Conservation (phyloP, 1,140 invertebrate genomes). For the Drosophila pandora region DNA sequence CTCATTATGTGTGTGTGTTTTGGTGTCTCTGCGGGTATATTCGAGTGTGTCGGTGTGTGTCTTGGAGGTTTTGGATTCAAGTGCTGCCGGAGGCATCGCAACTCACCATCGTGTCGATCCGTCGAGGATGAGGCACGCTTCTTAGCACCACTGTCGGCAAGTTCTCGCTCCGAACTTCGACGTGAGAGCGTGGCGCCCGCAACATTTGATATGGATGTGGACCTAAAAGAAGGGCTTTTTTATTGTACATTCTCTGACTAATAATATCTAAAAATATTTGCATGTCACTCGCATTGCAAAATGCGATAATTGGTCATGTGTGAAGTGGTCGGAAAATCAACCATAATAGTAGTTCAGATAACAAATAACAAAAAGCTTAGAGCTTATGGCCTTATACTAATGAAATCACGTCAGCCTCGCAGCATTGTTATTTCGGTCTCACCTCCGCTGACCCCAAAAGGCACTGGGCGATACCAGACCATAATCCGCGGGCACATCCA, state of each 20-base stretch:
- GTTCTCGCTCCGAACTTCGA: constrained; percentile 91
- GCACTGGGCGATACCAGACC: constrained; percentile 85
- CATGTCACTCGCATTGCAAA: constrained; percentile 1
- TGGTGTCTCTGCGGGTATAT: constrained; percentile 38
- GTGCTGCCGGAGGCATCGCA: not conserved
- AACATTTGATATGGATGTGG: constrained; percentile 94
- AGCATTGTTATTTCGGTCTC: constrained; percentile 11
- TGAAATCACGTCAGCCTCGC: not conserved
- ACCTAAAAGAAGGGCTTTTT: constrained; percentile 84
- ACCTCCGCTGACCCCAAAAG: constrained; percentile 92
- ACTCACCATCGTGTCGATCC: constrained; percentile 89
- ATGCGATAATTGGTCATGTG: constrained; percentile 23
- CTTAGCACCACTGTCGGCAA: constrained; percentile 91
- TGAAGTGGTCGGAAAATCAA: not conserved
- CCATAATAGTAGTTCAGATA: constrained; percentile 13
- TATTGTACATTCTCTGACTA: too few species aligned
- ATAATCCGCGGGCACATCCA: constrained; percentile 91
- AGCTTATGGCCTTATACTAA: not conserved
- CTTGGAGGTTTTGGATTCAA: constrained; percentile 8
- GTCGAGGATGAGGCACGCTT: constrained; percentile 91
- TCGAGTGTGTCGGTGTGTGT: constrained; percentile 36
- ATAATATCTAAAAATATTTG: not conserved
- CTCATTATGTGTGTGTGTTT: constrained; percentile 48
- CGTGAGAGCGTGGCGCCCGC: constrained; percentile 89
- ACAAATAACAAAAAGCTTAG: not conserved